Base-by-base conservation (phyloP, 2,888 invertebrate genomes). In the Drosophila vallismaia region DNA sequence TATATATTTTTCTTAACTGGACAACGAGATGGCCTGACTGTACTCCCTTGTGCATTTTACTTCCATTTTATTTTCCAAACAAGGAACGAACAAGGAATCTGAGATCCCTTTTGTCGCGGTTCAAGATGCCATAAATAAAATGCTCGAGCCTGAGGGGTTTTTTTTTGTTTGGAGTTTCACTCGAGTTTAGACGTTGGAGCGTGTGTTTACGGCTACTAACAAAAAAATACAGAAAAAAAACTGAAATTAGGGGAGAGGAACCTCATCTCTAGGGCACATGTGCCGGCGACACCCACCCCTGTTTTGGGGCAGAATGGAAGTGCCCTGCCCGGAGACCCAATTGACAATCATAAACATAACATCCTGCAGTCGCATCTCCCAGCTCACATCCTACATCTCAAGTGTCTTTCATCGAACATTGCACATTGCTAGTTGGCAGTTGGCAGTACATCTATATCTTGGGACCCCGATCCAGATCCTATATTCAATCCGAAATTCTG, bases 341-440 rank as follows among this genome's bases (percentile, higher is more conserved):
- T 78, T 86, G 88, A 83, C 69, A 86, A 75, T 76, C 80, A 87
- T 82, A 82, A 82, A 82, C 82, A 87, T 86, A 62, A 62, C 82
- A 88, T 73, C 88, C 88, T 68, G 88, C 88, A 82, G 83, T 87
- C 85, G 88, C 44, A 45, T 51, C 56, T 53, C 46, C 8, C 38
- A 29, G 19, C 46, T 48, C 38, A 48, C 29, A 63, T 48, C 40
- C 29, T 31, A 51, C 31, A 49, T 62, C 67, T 85, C 79, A 76
- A 79, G 85, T 79, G 55, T 60, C 82, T 75, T 78, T 73, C 72
- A 55, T 29, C 60, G 48, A 33, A 51, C 74, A 48, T 49, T 26
- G 56, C 56, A 50, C 10, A 14, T 9, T 10, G 40, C 12, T 6
- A 6, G 40, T 33, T n/a, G 40, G 6, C n/a, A 6, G 40, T 33